Base-by-base conservation (phyloP, 2,888 invertebrate species). In the Hypomecis atomaria region DNA sequence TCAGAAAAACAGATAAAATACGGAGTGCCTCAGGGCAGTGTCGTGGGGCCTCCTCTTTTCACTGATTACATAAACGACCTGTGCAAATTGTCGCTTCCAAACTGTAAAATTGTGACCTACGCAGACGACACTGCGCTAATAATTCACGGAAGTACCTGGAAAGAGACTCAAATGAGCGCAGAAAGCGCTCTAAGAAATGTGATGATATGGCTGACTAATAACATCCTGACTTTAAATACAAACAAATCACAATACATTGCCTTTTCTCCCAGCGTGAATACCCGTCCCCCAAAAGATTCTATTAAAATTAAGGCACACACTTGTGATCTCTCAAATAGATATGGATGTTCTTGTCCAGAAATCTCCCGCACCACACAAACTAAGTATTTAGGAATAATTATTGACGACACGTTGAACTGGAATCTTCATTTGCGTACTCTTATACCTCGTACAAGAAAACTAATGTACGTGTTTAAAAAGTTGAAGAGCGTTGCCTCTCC, bases 111-210 rank as follows among this genome's bases (percentile, higher is more conserved):
- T 38, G 8, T 65, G 1, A 33, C 48, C 6, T 65, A 61, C 34
- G 65, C 61, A 6, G 61, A 65, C 34, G 54, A 65, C 9, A 65
- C 65, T 6, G 65, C 61, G 6, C n/a, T 65, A 0, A n/a, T 58
- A 8, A 10, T 61, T 1, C 9, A 43, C 5, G 60, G 60, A 4
- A 37, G n/a, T 6, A 44, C 4, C 8, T 65, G 53, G 60, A 7
- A 10, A 4, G 10, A 3, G 4, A 43, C 57, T 3, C 13, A 8
- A 6, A 7, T 10, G 7, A 1, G 36, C 9, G 53, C 53, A 2
- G 48, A 58, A 8, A 40, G 6, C 4, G 57, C 49, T 6, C n/a
- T 58, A 2, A n/a, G 11, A 10, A 34, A 7, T n/a, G 48, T 63
- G 0, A 63, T 49, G 36, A 4, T 10, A 4, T 62, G 58, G 52